Evolutionary conservation across 1,140 invertebrate genomes (phyloP).

Genomic region (Eufriesea mexicana): DNA sequence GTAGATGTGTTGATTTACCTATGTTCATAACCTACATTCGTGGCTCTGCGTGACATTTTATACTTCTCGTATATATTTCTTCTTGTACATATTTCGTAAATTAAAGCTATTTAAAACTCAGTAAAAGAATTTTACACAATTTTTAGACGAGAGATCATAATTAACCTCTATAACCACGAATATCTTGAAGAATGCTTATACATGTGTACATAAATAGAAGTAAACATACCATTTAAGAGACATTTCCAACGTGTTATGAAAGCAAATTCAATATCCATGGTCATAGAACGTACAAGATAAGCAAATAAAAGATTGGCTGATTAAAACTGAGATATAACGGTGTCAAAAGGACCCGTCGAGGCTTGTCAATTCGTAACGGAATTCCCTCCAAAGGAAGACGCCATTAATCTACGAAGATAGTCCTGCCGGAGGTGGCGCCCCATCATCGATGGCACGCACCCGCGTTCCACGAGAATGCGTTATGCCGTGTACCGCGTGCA

Average conservation of each 20-base stretch:
- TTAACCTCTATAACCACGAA: not conserved
- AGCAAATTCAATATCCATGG: not conserved
- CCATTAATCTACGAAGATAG: not conserved
- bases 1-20: no score
- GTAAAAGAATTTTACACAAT: not conserved
- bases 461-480: slow-evolving; percentile 18
- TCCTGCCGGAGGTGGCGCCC: not conserved
- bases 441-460: slow-evolving; percentile 5
- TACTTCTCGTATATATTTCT: no score
- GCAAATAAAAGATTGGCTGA: not conserved
- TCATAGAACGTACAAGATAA: not conserved
- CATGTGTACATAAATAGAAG: not conserved
- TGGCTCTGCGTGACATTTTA: no score
- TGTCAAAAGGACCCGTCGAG: not conserved
- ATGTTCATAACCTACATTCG: no score
- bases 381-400: not conserved
- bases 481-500: not conserved
- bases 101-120: no score
- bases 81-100: no score
- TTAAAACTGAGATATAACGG: not conserved
- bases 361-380: not conserved
- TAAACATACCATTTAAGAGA: not conserved
- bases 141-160: not conserved
- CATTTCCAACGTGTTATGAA: not conserved
- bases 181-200: not conserved